Percentiles rank a stretch among this genome's conserved stretches.
phyloP scores from a whole-genome alignment of 2,113 vertebrate genomes.

The Aspiorhynchus laticeps region DNA sequence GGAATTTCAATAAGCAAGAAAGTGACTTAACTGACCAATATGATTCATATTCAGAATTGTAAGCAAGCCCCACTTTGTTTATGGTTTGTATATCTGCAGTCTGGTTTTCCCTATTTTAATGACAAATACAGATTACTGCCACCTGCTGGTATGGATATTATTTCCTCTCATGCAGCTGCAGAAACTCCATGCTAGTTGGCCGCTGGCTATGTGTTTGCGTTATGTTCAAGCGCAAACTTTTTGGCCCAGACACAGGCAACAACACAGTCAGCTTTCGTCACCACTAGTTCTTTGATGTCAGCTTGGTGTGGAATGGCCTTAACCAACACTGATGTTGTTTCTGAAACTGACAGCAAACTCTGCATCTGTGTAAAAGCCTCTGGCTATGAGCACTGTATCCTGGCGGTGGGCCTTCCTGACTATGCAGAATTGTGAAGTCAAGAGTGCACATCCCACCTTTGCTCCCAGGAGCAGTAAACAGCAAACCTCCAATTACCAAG shows the following conservation, averaged over 20 bases:
- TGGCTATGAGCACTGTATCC: neutral
- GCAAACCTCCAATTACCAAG: constrained; percentile 22
- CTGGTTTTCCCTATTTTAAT: neutral
- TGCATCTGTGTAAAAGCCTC: neutral
- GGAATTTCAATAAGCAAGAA: neutral
- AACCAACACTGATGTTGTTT: neutral
- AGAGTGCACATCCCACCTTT: constrained; percentile 5
- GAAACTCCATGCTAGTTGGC: neutral
- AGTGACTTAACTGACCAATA: neutral
- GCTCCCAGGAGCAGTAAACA: neutral
- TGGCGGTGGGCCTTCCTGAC: neutral
- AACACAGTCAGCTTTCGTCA: neutral
- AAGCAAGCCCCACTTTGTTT: neutral
- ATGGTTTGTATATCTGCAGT: neutral
- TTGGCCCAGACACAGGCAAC: neutral
- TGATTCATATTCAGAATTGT: neutral
- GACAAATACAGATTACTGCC: neutral
- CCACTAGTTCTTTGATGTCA: neutral
- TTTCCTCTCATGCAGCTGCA: neutral
- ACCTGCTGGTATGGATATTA: neutral
- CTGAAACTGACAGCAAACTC: neutral
- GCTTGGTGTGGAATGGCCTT: neutral
- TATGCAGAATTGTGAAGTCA: constrained; percentile 6
- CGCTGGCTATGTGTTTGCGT: neutral
- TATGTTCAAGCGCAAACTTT: neutral